phyloP scores from a whole-genome alignment of 2,888 invertebrate species.

The Xiphydria camelus region DNA sequence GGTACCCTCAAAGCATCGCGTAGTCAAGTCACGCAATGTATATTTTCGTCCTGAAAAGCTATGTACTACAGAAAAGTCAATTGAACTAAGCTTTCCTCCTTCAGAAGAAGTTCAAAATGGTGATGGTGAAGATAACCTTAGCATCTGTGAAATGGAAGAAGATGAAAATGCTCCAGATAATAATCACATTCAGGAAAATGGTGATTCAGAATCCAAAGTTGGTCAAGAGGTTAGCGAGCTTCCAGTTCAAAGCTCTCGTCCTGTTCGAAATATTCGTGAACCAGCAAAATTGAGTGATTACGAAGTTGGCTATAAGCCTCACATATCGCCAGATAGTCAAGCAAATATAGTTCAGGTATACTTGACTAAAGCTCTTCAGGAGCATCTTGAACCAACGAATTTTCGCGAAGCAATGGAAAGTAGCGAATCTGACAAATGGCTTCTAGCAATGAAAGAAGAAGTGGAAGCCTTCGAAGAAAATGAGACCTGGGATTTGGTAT shows the following conservation, averaged over 20 bases:
- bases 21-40: constrained; percentile 16
- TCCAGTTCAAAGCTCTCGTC: no score
- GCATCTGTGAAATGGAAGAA: constrained; percentile 3
- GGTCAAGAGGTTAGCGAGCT: neutral
- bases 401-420: no score
- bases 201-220: constrained; percentile 1
- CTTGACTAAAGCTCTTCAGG: constrained; percentile 13
- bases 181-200: constrained; percentile 1
- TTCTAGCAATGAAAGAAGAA: constrained; percentile 23
- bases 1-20: constrained; percentile 15
- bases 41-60: constrained; percentile 20
- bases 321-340: neutral
- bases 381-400: constrained; percentile 9
- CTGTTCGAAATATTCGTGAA: constrained; percentile 2
- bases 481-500: constrained; percentile 22
- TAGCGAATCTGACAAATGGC: constrained; percentile 21
- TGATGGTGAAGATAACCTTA: neutral
- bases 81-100: constrained; percentile 9
- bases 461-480: constrained; percentile 19
- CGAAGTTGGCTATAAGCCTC: no score
- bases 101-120: constrained; percentile 1
- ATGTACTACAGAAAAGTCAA: constrained; percentile 9
- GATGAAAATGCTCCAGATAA: neutral
- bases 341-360: constrained; percentile 11
- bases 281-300: constrained; percentile 7